phyloP scores from a whole-genome alignment of 2,113 vertebrate species.

The Trinectes maculatus region DNA sequence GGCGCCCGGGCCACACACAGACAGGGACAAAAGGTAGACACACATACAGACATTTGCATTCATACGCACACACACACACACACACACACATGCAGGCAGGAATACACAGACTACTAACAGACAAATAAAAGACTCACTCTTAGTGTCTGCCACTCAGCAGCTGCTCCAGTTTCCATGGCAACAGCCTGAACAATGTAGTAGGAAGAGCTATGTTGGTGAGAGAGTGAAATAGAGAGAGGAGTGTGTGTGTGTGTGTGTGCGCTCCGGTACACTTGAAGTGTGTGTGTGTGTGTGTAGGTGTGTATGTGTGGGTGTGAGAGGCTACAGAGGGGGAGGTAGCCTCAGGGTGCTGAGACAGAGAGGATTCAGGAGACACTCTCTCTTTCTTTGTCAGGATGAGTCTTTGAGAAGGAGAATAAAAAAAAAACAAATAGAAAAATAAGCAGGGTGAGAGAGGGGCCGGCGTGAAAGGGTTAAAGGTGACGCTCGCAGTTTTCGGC shows the following conservation, averaged over 20 bases:
- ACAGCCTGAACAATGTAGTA: conserved; percentile 88
- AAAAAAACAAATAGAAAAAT: conserved; percentile 49
- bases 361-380: conserved; percentile 69
- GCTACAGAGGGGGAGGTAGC: conserved; percentile 67
- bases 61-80: conserved; percentile 72
- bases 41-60: conserved; percentile 72
- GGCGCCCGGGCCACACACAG: conserved; percentile 84
- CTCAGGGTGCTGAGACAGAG: conserved; percentile 71
- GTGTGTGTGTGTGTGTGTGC: conserved; percentile 58
- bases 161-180: conserved; percentile 92
- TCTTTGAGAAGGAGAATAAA: conserved; percentile 51
- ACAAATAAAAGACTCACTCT: conserved; percentile 79
- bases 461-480: conserved; percentile 2
- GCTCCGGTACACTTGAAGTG: conserved; percentile 64
- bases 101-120: conserved; percentile 78
- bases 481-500: neutral
- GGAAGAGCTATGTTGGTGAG: conserved; percentile 77
- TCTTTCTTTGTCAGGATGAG: conserved; percentile 74
- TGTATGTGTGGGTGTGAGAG: conserved; percentile 72
- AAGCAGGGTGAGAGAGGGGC: conserved; percentile 12
- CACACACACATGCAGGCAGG: conserved; percentile 64
- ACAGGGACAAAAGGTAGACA: conserved; percentile 79
- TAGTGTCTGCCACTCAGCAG: conserved; percentile 89
- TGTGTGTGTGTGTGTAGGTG: conserved; percentile 52
- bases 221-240: conserved; percentile 54